Percentiles rank a stretch among this genome's conserved stretches.
phyloP scores from a whole-genome alignment of 2,888 invertebrate genomes.

The Cabera pusaria region DNA sequence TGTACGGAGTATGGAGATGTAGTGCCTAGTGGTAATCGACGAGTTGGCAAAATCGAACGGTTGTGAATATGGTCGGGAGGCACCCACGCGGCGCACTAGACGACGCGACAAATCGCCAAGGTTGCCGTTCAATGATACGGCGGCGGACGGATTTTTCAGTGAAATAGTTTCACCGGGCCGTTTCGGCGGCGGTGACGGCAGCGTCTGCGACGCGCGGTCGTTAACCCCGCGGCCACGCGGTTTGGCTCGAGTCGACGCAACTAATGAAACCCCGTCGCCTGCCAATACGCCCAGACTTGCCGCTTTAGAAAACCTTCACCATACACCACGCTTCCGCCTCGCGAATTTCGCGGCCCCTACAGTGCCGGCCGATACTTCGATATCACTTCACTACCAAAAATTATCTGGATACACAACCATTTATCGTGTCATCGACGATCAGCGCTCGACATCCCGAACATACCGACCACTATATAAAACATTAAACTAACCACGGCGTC shows the following conservation, averaged over 20 bases:
- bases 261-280: slow-evolving; percentile 50
- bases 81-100: slow-evolving; percentile 64
- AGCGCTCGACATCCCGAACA: no score
- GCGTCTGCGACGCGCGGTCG: slow-evolving; percentile 75
- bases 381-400: no score
- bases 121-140: slow-evolving; percentile 75
- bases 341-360: slow-evolving; percentile 15
- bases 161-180: slow-evolving; percentile 75
- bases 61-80: slow-evolving; percentile 64
- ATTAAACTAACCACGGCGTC: slow-evolving; percentile 47
- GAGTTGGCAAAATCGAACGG: slow-evolving; percentile 70
- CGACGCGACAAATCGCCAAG: slow-evolving; percentile 80
- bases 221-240: slow-evolving; percentile 71
- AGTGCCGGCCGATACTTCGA: no score
- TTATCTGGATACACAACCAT: no score
- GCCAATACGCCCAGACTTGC: slow-evolving; percentile 20
- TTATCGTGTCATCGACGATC: no score
- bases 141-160: slow-evolving; percentile 76
- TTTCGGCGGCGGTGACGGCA: slow-evolving; percentile 72
- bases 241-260: slow-evolving; percentile 62
- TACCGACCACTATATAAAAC: no score
- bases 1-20: no score
- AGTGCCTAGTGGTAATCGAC: slow-evolving; percentile 43
- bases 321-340: slow-evolving; percentile 23
- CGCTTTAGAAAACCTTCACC: slow-evolving; percentile 30